A percentile compares a stretch with the other conserved stretches of the same genome.
Evolutionary conservation across 2,888 invertebrate species (phyloP).

Genomic region (Chirona hameri): DNA sequence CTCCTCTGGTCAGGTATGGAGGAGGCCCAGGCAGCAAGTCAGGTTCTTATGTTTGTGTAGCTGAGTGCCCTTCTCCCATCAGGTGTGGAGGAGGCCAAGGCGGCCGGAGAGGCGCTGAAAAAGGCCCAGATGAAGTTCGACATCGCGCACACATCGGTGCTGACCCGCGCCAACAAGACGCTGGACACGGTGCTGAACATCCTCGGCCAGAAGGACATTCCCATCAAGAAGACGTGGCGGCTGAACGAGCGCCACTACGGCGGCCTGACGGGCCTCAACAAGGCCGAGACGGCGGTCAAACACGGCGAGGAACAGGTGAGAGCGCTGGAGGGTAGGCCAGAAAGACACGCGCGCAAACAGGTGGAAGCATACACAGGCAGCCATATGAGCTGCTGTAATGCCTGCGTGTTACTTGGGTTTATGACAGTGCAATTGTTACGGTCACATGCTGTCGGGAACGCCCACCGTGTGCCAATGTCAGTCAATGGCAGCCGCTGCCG

Average conservation of each 20-base stretch:
- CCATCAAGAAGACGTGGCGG: conserved; percentile 71
- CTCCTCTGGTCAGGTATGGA: no score
- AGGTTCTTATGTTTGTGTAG: background rate
- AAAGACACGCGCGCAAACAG: no score
- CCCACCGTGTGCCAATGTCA: no score
- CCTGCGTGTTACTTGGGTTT: no score
- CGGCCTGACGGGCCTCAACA: conserved; percentile 77
- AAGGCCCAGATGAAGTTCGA: conserved; percentile 69
- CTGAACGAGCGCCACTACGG: conserved; percentile 86
- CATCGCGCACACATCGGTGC: conserved; percentile 72
- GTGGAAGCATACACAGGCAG: no score
- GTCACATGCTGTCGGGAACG: no score
- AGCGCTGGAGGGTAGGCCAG: background rate
- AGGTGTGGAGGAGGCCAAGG: conserved; percentile 65
- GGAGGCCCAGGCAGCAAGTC: no score
- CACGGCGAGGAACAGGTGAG: conserved; percentile 76
- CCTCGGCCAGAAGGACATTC: conserved; percentile 63
- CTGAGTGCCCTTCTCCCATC: background rate
- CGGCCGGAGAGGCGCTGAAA: conserved; percentile 69
- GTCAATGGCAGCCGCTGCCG: no score
- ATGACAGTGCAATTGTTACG: no score
- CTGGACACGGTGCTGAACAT: conserved; percentile 62
- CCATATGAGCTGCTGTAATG: no score
- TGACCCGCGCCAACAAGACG: conserved; percentile 73
- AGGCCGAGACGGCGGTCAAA: conserved; percentile 76